phyloP scores from a whole-genome alignment of 1,140 invertebrate species.

The Ceratitis capitata region DNA sequence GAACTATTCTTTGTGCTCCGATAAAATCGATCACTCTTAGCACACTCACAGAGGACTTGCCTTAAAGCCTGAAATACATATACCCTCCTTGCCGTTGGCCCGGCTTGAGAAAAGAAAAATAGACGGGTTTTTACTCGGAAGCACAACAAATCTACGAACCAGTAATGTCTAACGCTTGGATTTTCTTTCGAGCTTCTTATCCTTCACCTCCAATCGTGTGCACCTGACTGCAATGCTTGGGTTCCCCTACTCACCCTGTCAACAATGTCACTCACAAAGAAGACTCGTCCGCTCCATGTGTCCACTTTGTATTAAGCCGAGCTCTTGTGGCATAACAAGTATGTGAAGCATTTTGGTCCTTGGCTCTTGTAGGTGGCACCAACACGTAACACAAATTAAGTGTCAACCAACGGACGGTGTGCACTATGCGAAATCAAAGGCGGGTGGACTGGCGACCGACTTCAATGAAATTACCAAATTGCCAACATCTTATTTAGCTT shows the following conservation, averaged over 20 bases:
- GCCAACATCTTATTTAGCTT: slow-evolving; percentile 15
- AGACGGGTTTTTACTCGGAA: no score
- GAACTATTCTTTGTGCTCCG: no score
- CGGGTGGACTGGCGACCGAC: background rate
- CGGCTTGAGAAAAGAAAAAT: no score
- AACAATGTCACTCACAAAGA: background rate
- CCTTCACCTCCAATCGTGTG: background rate
- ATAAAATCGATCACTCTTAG: no score
- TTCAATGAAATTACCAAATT: background rate
- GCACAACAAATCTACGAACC: no score
- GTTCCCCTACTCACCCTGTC: background rate
- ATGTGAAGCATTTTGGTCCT: background rate
- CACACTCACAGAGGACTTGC: no score
- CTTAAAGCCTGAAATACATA: no score
- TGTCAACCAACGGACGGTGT: slow-evolving; percentile 23
- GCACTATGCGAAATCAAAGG: background rate
- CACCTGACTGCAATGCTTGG: background rate
- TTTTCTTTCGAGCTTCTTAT: background rate
- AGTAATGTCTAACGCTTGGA: no score
- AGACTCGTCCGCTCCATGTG: background rate
- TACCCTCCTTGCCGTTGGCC: no score
- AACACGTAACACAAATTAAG: slow-evolving; percentile 26
- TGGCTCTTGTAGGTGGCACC: slow-evolving; percentile 21
- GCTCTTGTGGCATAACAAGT: background rate
- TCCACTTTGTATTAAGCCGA: background rate